Percentiles rank a stretch among this genome's conserved stretches.
These are phyloP conservation scores for Fulmarus glacialis DNA, from an alignment of 2,113 vertebrate genomes.

Conservation along the genomic window DNA sequence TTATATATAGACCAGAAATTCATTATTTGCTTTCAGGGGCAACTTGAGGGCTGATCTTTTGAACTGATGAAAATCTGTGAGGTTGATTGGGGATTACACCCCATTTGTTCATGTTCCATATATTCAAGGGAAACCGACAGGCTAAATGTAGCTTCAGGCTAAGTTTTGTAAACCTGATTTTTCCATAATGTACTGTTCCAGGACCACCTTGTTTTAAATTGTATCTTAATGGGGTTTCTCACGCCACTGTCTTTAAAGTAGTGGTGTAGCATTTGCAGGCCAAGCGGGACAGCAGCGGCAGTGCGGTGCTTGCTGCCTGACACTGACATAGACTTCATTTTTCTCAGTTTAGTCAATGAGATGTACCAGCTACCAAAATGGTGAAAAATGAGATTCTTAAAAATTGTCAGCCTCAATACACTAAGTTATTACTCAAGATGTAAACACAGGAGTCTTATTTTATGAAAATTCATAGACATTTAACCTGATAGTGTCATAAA, in stretches of 20 bases:
- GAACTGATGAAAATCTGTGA: background rate
- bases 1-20: background rate
- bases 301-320: background rate
- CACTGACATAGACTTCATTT: background rate
- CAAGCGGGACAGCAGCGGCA: background rate
- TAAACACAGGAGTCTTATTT: conserved; percentile 19
- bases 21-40: background rate
- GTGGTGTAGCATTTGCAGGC: background rate
- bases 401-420: conserved; percentile 55
- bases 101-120: background rate
- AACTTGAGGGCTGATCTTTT: background rate
- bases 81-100: background rate
- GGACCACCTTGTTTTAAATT: background rate
- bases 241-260: background rate
- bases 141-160: background rate
- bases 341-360: background rate
- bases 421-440: conserved; percentile 56
- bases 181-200: background rate
- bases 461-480: conserved; percentile 10
- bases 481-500: background rate
- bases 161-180: background rate
- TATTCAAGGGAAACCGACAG: background rate
- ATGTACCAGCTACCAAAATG: conserved; percentile 13
- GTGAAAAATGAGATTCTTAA: conserved; percentile 60
- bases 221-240: background rate